Evolutionary conservation across 2,797 vertebrate genomes (phyloP), one percentile per base, ranked within the genome.

Genomic region (Calcarius lapponicus): DNA sequence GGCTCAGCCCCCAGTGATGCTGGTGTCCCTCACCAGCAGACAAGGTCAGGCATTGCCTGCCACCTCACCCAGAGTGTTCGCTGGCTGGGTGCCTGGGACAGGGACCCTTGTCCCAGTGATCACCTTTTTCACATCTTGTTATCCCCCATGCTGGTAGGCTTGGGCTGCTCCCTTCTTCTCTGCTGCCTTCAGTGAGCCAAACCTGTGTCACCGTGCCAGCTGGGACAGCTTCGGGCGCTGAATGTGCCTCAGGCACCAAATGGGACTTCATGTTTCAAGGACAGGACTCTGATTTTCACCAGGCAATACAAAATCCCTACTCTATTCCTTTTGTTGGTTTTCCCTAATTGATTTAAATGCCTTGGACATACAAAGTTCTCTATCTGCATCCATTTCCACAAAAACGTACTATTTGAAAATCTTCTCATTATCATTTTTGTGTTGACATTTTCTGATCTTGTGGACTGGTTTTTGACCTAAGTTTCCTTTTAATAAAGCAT

Each of bases 151-250:
- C 29, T 16, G 5, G 11, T 15, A 29, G 47, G 29, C 7, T 80
- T 67, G 20, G 21, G 25, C n/a, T 50, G 16, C 5, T 80, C 29
- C 12, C 22, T 85, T 67, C 65, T 75, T 82, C 31, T 34, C 20
- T 21, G 4, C 42, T 16, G 4, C 7, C 20, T 54, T 69, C 70
- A 38, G 32, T 61, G 22, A 78, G 42, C 22, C 25, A 86, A 3
- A 10, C 3, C 31, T 17, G 12, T 31, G 17, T 58, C 42, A 28
- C 17, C 0, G 0, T 21, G 38, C 8, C 61, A 91, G 17, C 40
- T 79, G 31, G 3, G 3, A 38, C 18, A 58, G n/a, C 40, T 80
- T 60, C 20, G 40, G 17, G 28, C 17, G 18, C 11, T 64, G 40
- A 73, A 57, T 64, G 76, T 67, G 54, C n/a, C 47, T 50, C 56